Percentiles rank a stretch among this genome's conserved stretches.
phyloP scores from a whole-genome alignment of 2,888 invertebrate species.

The Nomada goodeniana region DNA sequence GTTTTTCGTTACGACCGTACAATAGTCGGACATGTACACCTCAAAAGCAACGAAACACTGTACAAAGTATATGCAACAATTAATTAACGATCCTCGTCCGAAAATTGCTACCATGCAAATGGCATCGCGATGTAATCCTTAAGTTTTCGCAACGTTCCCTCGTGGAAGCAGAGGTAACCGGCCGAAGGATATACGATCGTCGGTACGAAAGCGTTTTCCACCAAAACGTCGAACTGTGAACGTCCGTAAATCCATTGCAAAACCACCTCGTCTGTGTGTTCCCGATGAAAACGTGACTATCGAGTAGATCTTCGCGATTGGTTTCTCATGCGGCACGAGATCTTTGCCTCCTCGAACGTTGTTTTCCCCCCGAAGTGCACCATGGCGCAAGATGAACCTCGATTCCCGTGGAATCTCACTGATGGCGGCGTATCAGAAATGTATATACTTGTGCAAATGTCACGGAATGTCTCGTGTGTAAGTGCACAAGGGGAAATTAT shows the following conservation, averaged over 20 bases:
- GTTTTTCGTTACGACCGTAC: no score
- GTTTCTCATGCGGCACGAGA: slow-evolving; percentile 51
- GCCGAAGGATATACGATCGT: slow-evolving; percentile 9
- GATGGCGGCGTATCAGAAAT: slow-evolving; percentile 26
- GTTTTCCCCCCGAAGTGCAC: slow-evolving; percentile 14
- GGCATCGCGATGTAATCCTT: not conserved
- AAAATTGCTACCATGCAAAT: not conserved
- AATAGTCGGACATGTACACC: no score
- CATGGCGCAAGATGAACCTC: slow-evolving; percentile 61
- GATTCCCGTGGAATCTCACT: slow-evolving; percentile 45
- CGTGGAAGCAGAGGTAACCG: not conserved
- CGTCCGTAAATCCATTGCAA: slow-evolving; percentile 47
- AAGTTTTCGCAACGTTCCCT: not conserved
- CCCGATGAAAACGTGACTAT: slow-evolving; percentile 62
- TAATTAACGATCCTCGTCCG: no score
- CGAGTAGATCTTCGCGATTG: slow-evolving; percentile 52
- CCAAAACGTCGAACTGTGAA: slow-evolving; percentile 34
- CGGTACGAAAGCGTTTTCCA: slow-evolving; percentile 15
- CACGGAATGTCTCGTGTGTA: slow-evolving; percentile 34
- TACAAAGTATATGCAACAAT: no score
- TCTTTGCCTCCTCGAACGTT: slow-evolving; percentile 37
- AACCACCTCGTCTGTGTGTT: slow-evolving; percentile 33
- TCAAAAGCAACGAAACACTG: no score
- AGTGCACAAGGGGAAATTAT: slow-evolving; percentile 31
- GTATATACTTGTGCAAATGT: slow-evolving; percentile 57